Percentiles rank a stretch among this genome's conserved stretches.
Evolutionary conservation across 64 coral and sea anemone species (phyloP).

Genomic region (Stichodactyla helianthus): DNA sequence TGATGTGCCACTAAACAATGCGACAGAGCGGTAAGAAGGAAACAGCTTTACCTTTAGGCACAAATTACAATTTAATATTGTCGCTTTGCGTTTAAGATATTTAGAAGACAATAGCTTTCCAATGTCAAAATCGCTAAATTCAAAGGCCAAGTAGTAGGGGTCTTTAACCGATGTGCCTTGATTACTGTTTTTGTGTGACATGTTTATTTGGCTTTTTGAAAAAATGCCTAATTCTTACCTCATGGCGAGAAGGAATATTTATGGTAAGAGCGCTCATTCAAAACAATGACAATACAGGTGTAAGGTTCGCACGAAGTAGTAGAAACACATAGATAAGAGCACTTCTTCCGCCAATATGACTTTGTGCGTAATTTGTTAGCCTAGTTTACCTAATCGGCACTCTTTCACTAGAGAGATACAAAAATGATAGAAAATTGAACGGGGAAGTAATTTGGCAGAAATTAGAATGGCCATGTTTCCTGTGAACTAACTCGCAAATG

Average conservation of each 20-base stretch:
- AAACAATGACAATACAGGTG: slow-evolving; percentile 61
- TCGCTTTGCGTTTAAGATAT: slow-evolving; percentile 62
- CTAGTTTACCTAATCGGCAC: slow-evolving; percentile 54
- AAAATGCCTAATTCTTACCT: slow-evolving; percentile 67
- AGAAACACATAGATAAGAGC: slow-evolving; percentile 54
- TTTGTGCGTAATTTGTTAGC: slow-evolving; percentile 62
- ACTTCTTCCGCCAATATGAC: slow-evolving; percentile 61
- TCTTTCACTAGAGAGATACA: slow-evolving; percentile 63
- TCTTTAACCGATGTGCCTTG: slow-evolving; percentile 13
- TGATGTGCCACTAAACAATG: slow-evolving; percentile 50
- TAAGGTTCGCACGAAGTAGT: slow-evolving; percentile 58
- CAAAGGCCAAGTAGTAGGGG: slow-evolving; percentile 21
- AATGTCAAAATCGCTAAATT: slow-evolving; percentile 51
- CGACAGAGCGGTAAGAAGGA: slow-evolving; percentile 52
- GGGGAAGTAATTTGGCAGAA: slow-evolving; percentile 30
- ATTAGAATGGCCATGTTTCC: slow-evolving; percentile 54
- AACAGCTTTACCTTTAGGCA: slow-evolving; percentile 60
- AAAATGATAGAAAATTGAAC: slow-evolving; percentile 60
- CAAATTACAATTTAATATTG: slow-evolving; percentile 83
- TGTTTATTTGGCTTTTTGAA: slow-evolving; percentile 55
- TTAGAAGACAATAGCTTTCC: slow-evolving; percentile 51
- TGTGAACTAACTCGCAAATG: background rate
- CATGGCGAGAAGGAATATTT: slow-evolving; percentile 49
- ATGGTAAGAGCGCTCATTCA: slow-evolving; percentile 22
- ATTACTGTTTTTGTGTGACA: slow-evolving; percentile 27